Conservation (phyloP, 2,797 vertebrate species). For the Sparus aurata region DNA sequence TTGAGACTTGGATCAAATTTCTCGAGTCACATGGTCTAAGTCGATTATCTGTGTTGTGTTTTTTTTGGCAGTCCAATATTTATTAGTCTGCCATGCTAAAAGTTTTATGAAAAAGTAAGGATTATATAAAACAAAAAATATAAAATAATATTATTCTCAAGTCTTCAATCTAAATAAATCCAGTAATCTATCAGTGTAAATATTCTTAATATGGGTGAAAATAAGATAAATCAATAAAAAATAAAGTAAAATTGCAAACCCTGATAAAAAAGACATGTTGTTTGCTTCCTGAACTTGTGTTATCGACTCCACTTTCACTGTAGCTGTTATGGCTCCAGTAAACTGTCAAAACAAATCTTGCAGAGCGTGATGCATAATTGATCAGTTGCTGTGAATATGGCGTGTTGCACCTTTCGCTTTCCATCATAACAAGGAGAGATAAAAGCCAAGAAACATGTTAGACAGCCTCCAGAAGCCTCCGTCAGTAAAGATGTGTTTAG, state of each 20-base stretch:
- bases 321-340: neutral
- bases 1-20: too few species aligned
- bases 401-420: neutral
- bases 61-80: too few species aligned
- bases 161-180: neutral
- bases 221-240: neutral
- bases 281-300: neutral
- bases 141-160: neutral
- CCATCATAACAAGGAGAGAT: neutral
- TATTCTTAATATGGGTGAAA: neutral
- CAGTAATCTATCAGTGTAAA: neutral
- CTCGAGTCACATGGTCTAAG: too few species aligned
- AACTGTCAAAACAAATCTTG: constrained; percentile 13
- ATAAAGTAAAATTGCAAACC: neutral
- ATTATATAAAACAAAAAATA: neutral
- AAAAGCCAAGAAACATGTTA: neutral
- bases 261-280: neutral
- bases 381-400: constrained; percentile 5
- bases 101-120: neutral
- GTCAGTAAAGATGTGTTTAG: neutral
- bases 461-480: neutral
- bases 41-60: too few species aligned
- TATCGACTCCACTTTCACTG: neutral
- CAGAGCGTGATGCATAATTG: neutral
- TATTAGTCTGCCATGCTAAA: too few species aligned